A percentile compares a stretch with the other conserved stretches of the same genome.
phyloP scores from a whole-genome alignment of 2,888 invertebrate genomes.

The Bugula neritina region DNA sequence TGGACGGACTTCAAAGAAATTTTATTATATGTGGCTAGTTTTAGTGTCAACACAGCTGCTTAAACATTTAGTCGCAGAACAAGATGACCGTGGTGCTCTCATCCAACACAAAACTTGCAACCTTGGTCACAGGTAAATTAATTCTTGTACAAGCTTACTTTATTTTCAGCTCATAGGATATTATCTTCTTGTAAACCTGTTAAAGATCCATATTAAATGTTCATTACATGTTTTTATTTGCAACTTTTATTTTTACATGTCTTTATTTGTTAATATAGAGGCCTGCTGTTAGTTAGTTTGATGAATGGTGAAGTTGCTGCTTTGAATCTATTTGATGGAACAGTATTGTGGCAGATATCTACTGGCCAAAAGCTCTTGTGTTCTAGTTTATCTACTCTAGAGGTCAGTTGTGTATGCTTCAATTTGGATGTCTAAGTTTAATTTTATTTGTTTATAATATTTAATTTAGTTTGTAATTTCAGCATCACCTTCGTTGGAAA shows the following conservation, averaged over 20 bases:
- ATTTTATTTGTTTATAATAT: too few relatives aligned
- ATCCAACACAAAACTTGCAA: neutral
- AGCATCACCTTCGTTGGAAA: too few relatives aligned
- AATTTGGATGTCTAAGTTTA: too few relatives aligned
- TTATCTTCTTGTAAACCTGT: too few relatives aligned
- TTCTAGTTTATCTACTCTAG: slow-evolving; percentile 80
- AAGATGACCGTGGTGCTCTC: neutral
- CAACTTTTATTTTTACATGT: too few relatives aligned
- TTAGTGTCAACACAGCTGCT: neutral
- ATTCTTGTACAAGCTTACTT: too few relatives aligned
- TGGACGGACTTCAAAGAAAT: neutral
- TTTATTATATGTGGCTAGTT: neutral
- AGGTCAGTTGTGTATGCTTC: too few relatives aligned
- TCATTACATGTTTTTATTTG: too few relatives aligned
- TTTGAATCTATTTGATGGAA: slow-evolving; percentile 65
- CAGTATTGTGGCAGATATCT: slow-evolving; percentile 70
- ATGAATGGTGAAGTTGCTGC: slow-evolving; percentile 82
- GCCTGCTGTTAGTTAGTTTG: slow-evolving; percentile 74
- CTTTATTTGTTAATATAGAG: neutral
- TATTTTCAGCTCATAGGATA: too few relatives aligned
- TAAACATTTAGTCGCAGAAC: neutral
- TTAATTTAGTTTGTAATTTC: too few relatives aligned
- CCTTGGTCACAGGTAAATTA: neutral
- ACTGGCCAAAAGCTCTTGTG: slow-evolving; percentile 72
- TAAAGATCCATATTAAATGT: too few relatives aligned